Evolutionary conservation across 2,113 vertebrate species (phyloP), one percentile per base, ranked within the genome.

Genomic region (Solea solea): DNA sequence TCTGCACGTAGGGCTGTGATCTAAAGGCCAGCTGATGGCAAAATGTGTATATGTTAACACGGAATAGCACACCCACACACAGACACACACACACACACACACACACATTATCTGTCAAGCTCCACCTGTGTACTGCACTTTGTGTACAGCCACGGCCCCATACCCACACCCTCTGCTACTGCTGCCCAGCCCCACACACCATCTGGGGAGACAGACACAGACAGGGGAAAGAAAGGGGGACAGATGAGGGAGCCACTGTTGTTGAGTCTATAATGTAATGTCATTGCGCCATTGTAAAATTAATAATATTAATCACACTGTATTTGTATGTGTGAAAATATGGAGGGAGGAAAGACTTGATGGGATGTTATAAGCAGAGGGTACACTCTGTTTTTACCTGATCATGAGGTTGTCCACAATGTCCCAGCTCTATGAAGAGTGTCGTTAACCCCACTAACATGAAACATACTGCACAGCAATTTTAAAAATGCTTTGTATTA

Each of bases 71-170:
- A 72, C 44, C 14, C 64, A 57, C 72, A 73, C 69, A 81, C 58
- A 62, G 66, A 72, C 66, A 79, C 69, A 72, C 44, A 48, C 64
- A 57, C 69, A 72, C 44, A 48, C 64, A 57, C 72, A 73, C 69
- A 81, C 58, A 62, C 69, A 72, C 66, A 79, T 78, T 62, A 80
- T 80, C 48, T 76, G 69, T 81, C 83, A 81, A 8, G 5, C 8
- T 64, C 77, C 89, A 85, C 87, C 85, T 90, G 87, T 85, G 89
- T 81, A 4, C 82, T 83, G 70, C 79, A 57, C 72, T 64, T 58
- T 76, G 75, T 67, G 48, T 69, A 44, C 67, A 60, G 67, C 71
- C 74, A 72, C 28, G 55, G 66, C 57, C 72, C 45, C 71, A 67
- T 72, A 82, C 54, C 72, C 58, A 34, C 9, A 60, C 64, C 62